Evolutionary conservation across 2,888 invertebrate species (phyloP), one percentile per base, ranked within the genome.

Genomic region (Tigriopus californicus): DNA sequence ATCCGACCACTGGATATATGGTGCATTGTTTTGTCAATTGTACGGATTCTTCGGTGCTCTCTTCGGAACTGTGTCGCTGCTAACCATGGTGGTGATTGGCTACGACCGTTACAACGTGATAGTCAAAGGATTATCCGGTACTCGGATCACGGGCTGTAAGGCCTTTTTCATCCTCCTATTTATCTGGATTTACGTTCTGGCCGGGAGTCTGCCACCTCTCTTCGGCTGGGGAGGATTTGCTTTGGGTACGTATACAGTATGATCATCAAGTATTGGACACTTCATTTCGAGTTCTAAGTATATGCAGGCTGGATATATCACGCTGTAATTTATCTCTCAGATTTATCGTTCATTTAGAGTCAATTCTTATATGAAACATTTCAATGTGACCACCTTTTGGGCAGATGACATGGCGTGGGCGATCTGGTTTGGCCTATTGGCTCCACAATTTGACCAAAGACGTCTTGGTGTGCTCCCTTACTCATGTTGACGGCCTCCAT

Each of bases 41-140:
- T 71, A 72, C 63, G 72, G 69, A 25, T 67, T 71, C 58, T 64
- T 67, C 20, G 72, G 72, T 4, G 70, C 70, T 5, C 66, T 72
- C 48, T 70, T 70, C 60, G 73, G 73, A 24, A 66, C 71, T 42
- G 69, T 68, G 64, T 72, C 72, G 60, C 72, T 73, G 62, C 69
- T 69, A 67, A 69, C 70, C 3, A 66, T 72, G 65, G 70, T 70
- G 1, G 52, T 59, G 61, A 72, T 73, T 55, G 67, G 71, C 13
- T 64, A 70, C 51, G 72, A 73, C 64, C 67, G 73, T 2, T 73
- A 71, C 67, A 67, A 67, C 61, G 72, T 72, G 61, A 73, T 73
- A 62, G 70, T 70, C 25, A 66, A 67, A 42, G 71, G 72, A 1
- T 66, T 73, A 44, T 65, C 67, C 40, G 70, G 68, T 1, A 65